Percentiles rank a stretch among this genome's conserved stretches.
phyloP scores from a whole-genome alignment of 2,113 vertebrate species.

The Bucco capensis region DNA sequence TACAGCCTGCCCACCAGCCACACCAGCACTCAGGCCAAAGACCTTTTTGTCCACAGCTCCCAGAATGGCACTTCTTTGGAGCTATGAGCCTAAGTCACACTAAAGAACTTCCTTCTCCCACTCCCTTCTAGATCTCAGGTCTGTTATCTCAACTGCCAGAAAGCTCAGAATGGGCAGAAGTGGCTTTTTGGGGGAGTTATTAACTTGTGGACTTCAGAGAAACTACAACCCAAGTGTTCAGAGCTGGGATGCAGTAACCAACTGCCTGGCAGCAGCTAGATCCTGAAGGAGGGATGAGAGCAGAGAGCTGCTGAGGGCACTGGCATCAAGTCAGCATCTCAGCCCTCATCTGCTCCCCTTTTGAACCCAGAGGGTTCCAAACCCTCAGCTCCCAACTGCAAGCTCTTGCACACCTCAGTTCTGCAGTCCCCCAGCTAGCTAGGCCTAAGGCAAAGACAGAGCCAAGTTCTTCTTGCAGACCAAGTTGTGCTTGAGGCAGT shows the following conservation, averaged over 20 bases:
- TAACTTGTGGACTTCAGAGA: background rate
- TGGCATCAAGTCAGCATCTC: background rate
- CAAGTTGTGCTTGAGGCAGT: background rate
- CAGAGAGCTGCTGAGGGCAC: background rate
- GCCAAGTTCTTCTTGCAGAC: background rate
- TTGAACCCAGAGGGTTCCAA: too few species aligned
- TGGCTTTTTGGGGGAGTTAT: background rate
- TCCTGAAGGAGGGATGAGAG: background rate
- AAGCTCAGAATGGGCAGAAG: background rate
- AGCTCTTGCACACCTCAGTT: background rate
- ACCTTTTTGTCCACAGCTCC: background rate
- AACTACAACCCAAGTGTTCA: background rate
- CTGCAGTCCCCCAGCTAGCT: fast-evolving
- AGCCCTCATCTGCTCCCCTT: fast-evolving
- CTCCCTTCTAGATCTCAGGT: fast-evolving
- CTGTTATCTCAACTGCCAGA: fast-evolving
- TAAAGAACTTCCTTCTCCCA: too few species aligned
- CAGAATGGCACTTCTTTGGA: background rate
- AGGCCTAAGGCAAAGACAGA: background rate
- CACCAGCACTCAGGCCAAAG: fast-evolving
- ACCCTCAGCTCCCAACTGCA: background rate
- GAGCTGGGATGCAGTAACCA: background rate
- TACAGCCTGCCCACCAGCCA: background rate
- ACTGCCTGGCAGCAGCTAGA: background rate
- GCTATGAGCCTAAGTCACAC: fast-evolving